Evolutionary conservation across 2,888 invertebrate species (phyloP).

Genomic region (Meteorus cinctellus): DNA sequence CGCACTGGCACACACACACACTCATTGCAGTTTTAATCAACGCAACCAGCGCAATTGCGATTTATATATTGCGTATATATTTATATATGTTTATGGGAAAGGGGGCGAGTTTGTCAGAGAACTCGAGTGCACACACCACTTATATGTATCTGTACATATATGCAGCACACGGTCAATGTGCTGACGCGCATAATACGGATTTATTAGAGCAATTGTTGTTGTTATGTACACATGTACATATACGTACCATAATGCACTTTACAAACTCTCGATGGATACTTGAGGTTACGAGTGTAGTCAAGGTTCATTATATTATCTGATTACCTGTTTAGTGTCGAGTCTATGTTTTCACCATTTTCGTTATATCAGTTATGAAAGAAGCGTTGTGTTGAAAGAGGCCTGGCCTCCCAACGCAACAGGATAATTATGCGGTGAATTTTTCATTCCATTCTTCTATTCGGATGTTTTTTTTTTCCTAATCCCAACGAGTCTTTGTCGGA

Average conservation of each 20-base stretch:
- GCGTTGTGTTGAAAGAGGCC: not conserved
- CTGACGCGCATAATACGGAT: not conserved
- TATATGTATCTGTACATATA: not conserved
- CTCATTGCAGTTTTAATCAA: conserved; percentile 36
- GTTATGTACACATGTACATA: not conserved
- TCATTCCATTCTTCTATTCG: too few species aligned
- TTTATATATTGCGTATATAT: conserved; percentile 11
- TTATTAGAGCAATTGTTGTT: too few species aligned
- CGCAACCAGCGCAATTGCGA: conserved; percentile 29
- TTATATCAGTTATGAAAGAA: not conserved
- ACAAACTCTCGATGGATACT: not conserved
- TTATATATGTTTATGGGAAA: conserved; percentile 33
- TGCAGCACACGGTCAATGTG: not conserved
- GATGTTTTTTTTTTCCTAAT: too few species aligned
- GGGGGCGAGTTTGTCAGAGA: conserved; percentile 33
- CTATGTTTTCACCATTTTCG: not conserved
- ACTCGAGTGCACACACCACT: conserved; percentile 19
- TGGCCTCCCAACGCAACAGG: too few species aligned
- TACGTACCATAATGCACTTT: not conserved
- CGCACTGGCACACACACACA: conserved; percentile 4
- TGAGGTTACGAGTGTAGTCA: conserved; percentile 11
- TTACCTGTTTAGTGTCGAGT: not conserved
- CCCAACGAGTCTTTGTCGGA: not conserved
- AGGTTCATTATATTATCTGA: conserved; percentile 17
- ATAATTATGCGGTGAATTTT: too few species aligned